Conservation (phyloP, 2,113 vertebrate genomes). For the Rafetus swinhoei region DNA sequence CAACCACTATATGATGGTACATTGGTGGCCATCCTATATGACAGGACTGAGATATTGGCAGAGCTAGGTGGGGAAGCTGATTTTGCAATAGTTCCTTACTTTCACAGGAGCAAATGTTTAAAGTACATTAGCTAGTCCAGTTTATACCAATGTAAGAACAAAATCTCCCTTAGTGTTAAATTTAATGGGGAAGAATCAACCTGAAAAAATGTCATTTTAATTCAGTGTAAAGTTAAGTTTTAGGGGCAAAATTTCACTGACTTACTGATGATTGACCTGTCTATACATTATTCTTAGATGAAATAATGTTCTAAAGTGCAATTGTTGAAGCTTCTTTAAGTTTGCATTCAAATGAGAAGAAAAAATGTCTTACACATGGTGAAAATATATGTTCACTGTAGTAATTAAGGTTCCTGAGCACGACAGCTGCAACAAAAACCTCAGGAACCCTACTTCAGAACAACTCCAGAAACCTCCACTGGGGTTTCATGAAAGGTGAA, state of each 20-base stretch:
- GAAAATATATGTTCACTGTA: constrained; percentile 42
- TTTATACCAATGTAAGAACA: neutral
- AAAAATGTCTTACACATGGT: constrained; percentile 31
- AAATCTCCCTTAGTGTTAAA: neutral
- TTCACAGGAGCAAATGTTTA: neutral
- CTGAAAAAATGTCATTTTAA: neutral
- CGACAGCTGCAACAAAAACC: constrained; percentile 16
- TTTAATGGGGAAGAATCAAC: neutral
- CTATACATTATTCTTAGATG: neutral
- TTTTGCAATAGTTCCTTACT: neutral
- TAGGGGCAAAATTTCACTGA: neutral
- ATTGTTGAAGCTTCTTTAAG: neutral
- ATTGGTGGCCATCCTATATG: neutral
- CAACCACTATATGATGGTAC: neutral
- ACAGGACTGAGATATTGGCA: neutral
- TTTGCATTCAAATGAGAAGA: neutral
- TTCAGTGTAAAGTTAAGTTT: neutral
- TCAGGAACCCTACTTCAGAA: neutral
- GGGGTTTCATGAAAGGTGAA: neutral
- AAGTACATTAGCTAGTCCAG: neutral
- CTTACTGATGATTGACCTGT: constrained; percentile 12
- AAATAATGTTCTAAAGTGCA: neutral
- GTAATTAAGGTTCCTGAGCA: constrained; percentile 46
- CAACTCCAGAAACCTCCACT: constrained; percentile 22
- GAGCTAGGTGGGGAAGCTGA: neutral